Conservation (phyloP, 1,140 invertebrate species). For the Colletes gigas region DNA sequence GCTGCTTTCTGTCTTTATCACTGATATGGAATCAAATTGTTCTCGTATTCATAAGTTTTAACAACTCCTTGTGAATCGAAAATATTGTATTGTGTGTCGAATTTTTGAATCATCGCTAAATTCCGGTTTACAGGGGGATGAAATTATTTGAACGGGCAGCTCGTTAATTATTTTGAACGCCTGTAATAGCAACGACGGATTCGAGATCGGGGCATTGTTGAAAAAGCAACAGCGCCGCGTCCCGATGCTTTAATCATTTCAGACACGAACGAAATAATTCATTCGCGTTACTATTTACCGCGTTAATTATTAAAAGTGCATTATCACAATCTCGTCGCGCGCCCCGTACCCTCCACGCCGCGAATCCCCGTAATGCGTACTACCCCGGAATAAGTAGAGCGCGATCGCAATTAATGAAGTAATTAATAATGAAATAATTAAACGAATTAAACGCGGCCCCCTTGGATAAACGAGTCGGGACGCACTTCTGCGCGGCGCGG, state of each 20-base stretch:
- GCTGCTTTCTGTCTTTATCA: too few relatives aligned
- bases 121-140: neutral
- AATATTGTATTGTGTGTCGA: too few relatives aligned
- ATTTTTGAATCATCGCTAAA: too few relatives aligned
- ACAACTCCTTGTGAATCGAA: too few relatives aligned
- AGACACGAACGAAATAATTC: conserved; percentile 32
- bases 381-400: conserved; percentile 34
- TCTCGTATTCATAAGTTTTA: too few relatives aligned
- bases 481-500: neutral
- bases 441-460: conserved; percentile 39
- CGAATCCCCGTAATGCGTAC: neutral
- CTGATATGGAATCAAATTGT: too few relatives aligned
- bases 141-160: neutral
- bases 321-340: conserved; percentile 11
- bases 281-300: conserved; percentile 37
- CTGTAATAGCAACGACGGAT: conserved; percentile 3
- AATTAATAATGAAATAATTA: conserved; percentile 52
- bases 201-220: neutral
- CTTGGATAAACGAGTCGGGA: conserved; percentile 31
- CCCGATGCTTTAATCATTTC: conserved; percentile 34
- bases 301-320: conserved; percentile 53
- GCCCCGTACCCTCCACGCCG: neutral
- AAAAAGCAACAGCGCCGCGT: neutral
- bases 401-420: conserved; percentile 47
- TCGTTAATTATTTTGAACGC: conserved; percentile 14